Base-by-base conservation (phyloP, 2,888 invertebrate species). In the Anagyrus pseudococci region DNA sequence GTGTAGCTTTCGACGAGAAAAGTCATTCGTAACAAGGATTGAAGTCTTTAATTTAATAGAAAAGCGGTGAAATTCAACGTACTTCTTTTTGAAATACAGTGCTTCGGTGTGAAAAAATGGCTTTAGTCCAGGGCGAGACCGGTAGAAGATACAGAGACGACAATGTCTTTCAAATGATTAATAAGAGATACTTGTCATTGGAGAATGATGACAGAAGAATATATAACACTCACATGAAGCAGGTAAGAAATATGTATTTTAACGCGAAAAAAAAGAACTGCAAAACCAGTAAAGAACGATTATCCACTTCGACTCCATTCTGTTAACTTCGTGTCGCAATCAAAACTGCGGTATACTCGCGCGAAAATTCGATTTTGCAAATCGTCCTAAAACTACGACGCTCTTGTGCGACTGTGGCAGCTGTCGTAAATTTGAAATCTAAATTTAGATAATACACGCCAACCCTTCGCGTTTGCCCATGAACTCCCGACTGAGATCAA, bases 141-240 rank as follows among this genome's bases (percentile, higher is more conserved):
- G 43, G 43, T 25, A 41, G 13, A 26, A 44, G 26, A 17, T 54
- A 54, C 25, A 13, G 26, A 1, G 26, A 43, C n/a, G 54, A 54
- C 17, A 25, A 8, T 1, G 54, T 43, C 1, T 54, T 54, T 26
- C 54, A 54, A 25, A 25, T 8, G 15, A 54, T 54, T 13, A 43
- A 43, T n/a, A 54, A 22, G 26, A 43, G 15, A 8, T 54, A 25
- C n/a, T 54, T 54, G 7, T 25, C 54, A 7, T 10, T 54, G n/a
- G 3, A 41, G 6, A 17, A 54, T 8, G 19, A 26, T 1, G 19
- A 17, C 2, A 25, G 10, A 1, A 54, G 13, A 22, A 7, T 10
- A 4, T 26, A 41, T 19, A 54, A 54, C 43, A 43, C 41, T 4
- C 43, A 43, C 43, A 26, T 54, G 26, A 54, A 44, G 43, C 8